Conservation (phyloP, 2,888 invertebrate species). For the Nomada lathburiana region DNA sequence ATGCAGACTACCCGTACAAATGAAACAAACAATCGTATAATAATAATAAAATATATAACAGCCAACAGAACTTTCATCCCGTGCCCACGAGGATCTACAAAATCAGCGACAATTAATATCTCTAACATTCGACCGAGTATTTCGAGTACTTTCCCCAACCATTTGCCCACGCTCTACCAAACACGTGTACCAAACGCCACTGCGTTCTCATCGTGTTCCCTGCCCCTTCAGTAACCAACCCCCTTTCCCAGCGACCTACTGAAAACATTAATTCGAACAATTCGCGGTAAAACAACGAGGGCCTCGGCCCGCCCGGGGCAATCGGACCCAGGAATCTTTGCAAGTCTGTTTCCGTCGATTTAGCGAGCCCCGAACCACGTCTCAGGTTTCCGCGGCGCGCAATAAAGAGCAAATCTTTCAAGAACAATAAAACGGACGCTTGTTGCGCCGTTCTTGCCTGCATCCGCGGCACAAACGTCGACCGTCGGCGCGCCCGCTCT, state of each 20-base stretch:
- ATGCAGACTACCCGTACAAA: too few relatives aligned
- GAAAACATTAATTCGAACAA: not conserved
- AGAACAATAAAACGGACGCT: conserved; percentile 68
- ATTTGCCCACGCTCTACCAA: not conserved
- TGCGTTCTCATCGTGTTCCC: not conserved
- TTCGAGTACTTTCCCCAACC: not conserved
- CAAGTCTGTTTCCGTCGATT: conserved; percentile 28
- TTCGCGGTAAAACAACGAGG: not conserved
- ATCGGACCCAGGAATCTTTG: conserved; percentile 10
- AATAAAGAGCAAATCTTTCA: conserved; percentile 51
- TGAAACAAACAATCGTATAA: too few relatives aligned
- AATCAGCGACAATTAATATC: not conserved
- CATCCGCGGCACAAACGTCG: conserved; percentile 39
- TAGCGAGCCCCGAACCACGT: conserved; percentile 19
- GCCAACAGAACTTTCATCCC: too few relatives aligned
- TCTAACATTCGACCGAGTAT: not conserved
- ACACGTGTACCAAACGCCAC: not conserved
- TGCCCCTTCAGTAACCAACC: not conserved
- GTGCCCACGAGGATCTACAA: not conserved
- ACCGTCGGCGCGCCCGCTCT: conserved; percentile 38
- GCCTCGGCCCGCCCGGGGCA: conserved; percentile 2
- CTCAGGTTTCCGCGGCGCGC: conserved; percentile 1
- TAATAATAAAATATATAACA: too few relatives aligned
- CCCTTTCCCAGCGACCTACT: not conserved
- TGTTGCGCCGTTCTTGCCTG: conserved; percentile 66